Percentiles rank a stretch among this genome's conserved stretches.
Conservation (phyloP, 2,888 invertebrate species). For the Drosophila siamana region DNA sequence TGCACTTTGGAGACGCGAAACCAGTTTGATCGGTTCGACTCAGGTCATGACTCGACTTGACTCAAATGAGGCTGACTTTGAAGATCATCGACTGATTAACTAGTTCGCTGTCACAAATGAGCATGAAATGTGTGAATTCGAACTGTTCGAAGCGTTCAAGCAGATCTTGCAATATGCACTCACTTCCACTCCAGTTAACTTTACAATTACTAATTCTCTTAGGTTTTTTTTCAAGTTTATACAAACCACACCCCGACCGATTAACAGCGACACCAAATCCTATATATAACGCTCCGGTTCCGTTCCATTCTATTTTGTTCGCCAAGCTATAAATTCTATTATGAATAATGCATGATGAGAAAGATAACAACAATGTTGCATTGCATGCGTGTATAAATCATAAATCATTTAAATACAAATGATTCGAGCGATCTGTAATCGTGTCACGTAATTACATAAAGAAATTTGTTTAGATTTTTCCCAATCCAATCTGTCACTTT, state of each 20-base stretch:
- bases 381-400: conserved; percentile 62
- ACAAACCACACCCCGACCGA: conserved; percentile 21
- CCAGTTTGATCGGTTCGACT: conserved; percentile 29
- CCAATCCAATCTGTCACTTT: conserved; percentile 19
- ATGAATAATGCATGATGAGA: conserved; percentile 33
- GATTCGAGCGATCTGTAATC: conserved; percentile 38
- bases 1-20: conserved; percentile 9
- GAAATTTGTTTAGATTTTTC: conserved; percentile 53
- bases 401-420: conserved; percentile 54
- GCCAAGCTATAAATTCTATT: conserved; percentile 34
- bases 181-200: conserved; percentile 39
- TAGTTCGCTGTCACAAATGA: conserved; percentile 2
- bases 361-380: conserved; percentile 29
- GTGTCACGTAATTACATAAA: conserved; percentile 51
- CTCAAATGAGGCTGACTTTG: conserved; percentile 3
- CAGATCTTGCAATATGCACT: conserved; percentile 10
- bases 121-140: background rate
- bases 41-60: background rate
- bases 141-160: conserved; percentile 1
- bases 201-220: conserved; percentile 9
- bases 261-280: background rate
- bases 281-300: conserved; percentile 37
- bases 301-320: conserved; percentile 24
- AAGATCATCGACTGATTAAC: conserved; percentile 23
- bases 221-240: conserved; percentile 22